These are phyloP conservation scores for Morpho achilles DNA, from an alignment of 2,888 invertebrate genomes.

Conservation along the genomic window DNA sequence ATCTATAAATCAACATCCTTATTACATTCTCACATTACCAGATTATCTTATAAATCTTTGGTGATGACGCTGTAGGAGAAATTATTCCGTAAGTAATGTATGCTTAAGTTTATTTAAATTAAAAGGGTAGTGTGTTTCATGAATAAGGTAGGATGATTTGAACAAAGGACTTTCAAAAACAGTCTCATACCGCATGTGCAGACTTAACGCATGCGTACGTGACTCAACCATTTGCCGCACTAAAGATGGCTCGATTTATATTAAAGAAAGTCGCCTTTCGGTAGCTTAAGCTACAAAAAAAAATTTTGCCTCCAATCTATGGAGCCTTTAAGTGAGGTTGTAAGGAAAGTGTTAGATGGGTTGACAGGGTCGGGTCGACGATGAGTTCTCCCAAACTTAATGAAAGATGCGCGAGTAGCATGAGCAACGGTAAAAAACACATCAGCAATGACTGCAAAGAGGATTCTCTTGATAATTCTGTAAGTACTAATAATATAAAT, in stretches of 20 bases:
- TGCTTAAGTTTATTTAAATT: too few species aligned
- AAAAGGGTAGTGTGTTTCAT: neutral
- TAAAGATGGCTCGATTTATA: conserved; percentile 7
- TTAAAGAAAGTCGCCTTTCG: conserved; percentile 20
- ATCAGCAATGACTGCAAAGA: conserved; percentile 60
- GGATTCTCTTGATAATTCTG: conserved; percentile 68
- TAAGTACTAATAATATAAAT: conserved; percentile 40
- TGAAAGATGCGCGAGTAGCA: conserved; percentile 60
- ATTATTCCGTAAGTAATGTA: too few species aligned
- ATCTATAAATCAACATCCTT: too few species aligned
- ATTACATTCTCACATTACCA: too few species aligned
- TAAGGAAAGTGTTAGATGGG: conserved; percentile 23
- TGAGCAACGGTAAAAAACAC: conserved; percentile 62
- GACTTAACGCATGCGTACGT: conserved; percentile 27
- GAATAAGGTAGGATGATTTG: conserved; percentile 5
- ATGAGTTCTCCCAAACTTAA: conserved; percentile 72
- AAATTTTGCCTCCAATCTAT: conserved; percentile 2
- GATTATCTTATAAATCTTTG: too few species aligned
- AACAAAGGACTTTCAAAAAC: conserved; percentile 22
- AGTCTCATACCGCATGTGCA: conserved; percentile 21
- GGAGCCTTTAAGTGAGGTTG: conserved; percentile 11
- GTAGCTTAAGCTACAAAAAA: conserved; percentile 16
- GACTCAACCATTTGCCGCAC: conserved; percentile 25
- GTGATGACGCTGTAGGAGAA: too few species aligned
- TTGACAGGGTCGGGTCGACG: conserved; percentile 9